phyloP scores from a whole-genome alignment of 2,113 vertebrate species.

The Lethenteron reissneri region DNA sequence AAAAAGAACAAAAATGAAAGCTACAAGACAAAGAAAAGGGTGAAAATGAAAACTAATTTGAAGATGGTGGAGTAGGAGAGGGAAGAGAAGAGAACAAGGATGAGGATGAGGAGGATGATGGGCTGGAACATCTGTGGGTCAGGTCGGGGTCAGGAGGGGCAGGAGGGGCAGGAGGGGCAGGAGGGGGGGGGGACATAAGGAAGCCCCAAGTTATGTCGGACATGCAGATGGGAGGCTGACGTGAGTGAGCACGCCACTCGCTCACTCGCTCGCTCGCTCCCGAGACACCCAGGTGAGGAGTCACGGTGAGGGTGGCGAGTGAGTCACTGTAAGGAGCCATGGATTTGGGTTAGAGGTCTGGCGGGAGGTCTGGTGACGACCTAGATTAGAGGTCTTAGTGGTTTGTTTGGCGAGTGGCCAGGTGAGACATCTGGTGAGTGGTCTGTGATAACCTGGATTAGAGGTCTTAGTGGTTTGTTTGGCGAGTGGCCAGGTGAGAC shows the following conservation, averaged over 20 bases:
- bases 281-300: too few species aligned
- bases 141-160: slow-evolving; percentile 22
- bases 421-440: too few species aligned
- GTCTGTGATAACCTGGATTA: too few species aligned
- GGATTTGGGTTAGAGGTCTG: too few species aligned
- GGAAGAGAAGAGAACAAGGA: slow-evolving; percentile 55
- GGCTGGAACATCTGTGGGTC: slow-evolving; percentile 53
- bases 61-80: slow-evolving; percentile 55
- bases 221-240: slow-evolving; percentile 15
- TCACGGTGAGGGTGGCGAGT: too few species aligned
- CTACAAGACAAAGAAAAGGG: slow-evolving; percentile 68
- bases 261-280: too few species aligned
- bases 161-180: slow-evolving; percentile 63
- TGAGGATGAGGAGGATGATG: slow-evolving; percentile 62
- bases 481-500: too few species aligned
- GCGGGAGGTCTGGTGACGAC: too few species aligned
- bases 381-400: too few species aligned
- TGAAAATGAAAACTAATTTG: slow-evolving; percentile 66
- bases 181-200: slow-evolving; percentile 69
- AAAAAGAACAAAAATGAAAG: background rate
- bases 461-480: too few species aligned
- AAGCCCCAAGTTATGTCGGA: slow-evolving; percentile 20
- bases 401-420: too few species aligned
- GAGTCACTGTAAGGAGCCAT: too few species aligned
- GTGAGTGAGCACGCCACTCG: background rate